Base-by-base conservation (phyloP, 2,888 invertebrate genomes). In the Cataglyphis albicans region DNA sequence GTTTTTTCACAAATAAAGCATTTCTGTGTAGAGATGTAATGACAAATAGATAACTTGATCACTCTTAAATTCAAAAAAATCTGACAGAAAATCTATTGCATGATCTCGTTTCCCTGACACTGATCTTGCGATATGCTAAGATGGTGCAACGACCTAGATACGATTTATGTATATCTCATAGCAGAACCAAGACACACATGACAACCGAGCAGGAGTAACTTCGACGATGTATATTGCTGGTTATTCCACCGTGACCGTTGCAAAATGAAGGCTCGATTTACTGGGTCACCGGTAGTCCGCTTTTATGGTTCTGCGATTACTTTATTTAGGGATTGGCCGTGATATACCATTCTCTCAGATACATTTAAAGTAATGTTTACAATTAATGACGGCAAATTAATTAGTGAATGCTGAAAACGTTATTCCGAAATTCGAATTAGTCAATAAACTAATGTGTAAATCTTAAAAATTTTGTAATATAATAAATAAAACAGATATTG, bases 201-300 rank as follows among this genome's bases (percentile, higher is more conserved):
- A 67, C 41, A 74, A 84, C 44, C 81, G 68, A 65, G 64, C 80
- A 75, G 78, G 84, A 88, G 81, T 67, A 85, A 85, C 76, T 84
- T 87, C 82, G 63, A 67, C 67, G 72, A 81, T 78, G 68, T 48
- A 75, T 64, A 59, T 55, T 67, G 76, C 72, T 88, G 86, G 78
- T 80, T 83, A 85, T 87, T 84, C 83, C 83, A 84, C 87, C 90
- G 87, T 89, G 88, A 92, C 91, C 87, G 89, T 86, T 84, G 85
- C 88, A 87, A 81, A 73, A 82, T 83, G 75, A 83, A 84, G 87
- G 73, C 84, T 80, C 86, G 85, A 86, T 88, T 90, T 87, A 88
- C 83, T 91, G 84, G 90, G 87, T 90, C 88, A 87, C 75, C 88
- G 86, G 83, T 87, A 89, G 84, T 87, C 81, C 85, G 87, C 87